Evolutionary conservation across 2,113 vertebrate species (phyloP).

Genomic region (Seriola aureovittata): DNA sequence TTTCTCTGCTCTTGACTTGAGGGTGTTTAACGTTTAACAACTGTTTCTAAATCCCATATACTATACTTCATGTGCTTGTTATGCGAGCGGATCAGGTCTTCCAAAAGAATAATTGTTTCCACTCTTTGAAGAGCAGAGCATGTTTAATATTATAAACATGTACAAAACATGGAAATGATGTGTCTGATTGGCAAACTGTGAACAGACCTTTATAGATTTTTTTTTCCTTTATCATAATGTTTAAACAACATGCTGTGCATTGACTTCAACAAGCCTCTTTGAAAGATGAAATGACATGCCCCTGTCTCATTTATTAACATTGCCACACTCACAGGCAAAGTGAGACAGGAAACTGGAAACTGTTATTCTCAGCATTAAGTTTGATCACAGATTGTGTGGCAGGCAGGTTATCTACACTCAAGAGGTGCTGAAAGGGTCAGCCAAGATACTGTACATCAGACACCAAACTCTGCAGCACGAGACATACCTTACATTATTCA

Average conservation of each 20-base stretch:
- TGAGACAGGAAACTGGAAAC: constrained; percentile 4
- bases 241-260: neutral
- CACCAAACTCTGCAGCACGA: constrained; percentile 21
- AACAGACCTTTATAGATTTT: neutral
- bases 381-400: constrained; percentile 36
- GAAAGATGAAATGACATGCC: neutral
- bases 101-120: neutral
- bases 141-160: constrained; percentile 4
- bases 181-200: constrained; percentile 6
- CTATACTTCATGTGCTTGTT: too few relatives aligned
- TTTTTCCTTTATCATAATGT: neutral
- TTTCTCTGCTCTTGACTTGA: neutral
- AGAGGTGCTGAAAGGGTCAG: constrained; percentile 38
- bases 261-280: constrained; percentile 22
- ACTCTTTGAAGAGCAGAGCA: neutral
- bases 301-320: constrained; percentile 30
- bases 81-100: neutral
- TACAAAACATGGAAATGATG: neutral
- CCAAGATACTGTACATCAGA: constrained; percentile 48
- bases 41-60: too few relatives aligned
- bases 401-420: constrained; percentile 47
- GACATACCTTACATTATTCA: constrained; percentile 56
- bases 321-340: constrained; percentile 1
- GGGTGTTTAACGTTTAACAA: too few relatives aligned
- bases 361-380: constrained; percentile 30